A percentile compares a stretch with the other conserved stretches of the same genome.
Evolutionary conservation across 1,140 invertebrate species (phyloP).

Genomic region (Aphelenchoides avenae): DNA sequence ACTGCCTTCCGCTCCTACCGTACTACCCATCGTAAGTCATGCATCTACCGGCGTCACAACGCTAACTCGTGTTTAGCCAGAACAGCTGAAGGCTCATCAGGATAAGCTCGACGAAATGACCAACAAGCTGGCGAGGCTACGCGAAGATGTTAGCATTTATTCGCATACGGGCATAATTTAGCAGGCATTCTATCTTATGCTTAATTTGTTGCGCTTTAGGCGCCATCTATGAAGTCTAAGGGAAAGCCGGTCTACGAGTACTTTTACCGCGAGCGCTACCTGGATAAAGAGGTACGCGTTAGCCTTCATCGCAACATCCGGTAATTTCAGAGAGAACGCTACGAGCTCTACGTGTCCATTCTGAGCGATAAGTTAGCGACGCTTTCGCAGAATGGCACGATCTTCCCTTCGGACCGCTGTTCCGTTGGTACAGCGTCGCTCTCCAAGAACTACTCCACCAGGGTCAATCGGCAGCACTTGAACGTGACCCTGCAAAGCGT

Average conservation of each 20-base stretch:
- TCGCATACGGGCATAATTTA: too few species aligned
- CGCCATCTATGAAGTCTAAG: conserved; percentile 48
- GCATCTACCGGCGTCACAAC: not conserved
- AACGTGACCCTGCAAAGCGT: too few species aligned
- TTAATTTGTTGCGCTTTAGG: too few species aligned
- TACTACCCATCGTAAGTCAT: conserved; percentile 40
- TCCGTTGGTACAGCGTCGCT: too few species aligned
- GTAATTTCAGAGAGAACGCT: conserved; percentile 28
- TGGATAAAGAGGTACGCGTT: conserved; percentile 48
- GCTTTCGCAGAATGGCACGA: conserved; percentile 6
- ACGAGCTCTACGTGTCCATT: conserved; percentile 30
- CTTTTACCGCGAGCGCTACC: conserved; percentile 51
- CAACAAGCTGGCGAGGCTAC: conserved; percentile 28
- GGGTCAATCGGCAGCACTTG: too few species aligned
- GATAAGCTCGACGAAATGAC: conserved; percentile 41
- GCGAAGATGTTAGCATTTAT: too few species aligned
- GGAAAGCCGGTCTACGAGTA: conserved; percentile 53
- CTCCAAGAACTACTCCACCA: too few species aligned
- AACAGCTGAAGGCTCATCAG: conserved; percentile 44
- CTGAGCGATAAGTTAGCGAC: conserved; percentile 21
- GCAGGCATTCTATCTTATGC: too few species aligned
- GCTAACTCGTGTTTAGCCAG: conserved; percentile 41
- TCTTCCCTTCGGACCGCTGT: too few species aligned
- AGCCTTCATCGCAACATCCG: not conserved
- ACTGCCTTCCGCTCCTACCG: conserved; percentile 26